Conservation (phyloP, 2,797 vertebrate species). For the Anguilla pacifica region DNA sequence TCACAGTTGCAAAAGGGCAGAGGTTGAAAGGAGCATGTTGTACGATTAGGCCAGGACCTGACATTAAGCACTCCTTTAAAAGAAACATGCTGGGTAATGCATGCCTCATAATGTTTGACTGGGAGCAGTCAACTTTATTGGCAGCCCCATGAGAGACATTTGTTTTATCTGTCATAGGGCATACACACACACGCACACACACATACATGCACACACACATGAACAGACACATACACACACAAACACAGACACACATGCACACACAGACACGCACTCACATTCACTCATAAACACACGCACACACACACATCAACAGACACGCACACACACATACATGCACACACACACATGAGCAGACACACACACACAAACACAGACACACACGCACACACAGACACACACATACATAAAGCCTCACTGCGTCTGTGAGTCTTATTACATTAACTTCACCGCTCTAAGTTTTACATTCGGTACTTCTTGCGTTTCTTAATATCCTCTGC, state of each 20-base stretch:
- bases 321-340: no score
- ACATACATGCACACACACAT: no score
- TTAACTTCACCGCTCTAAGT: background rate
- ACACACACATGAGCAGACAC: no score
- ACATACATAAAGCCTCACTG: background rate
- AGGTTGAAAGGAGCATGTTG: background rate
- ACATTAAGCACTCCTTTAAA: background rate
- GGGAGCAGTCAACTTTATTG: background rate
- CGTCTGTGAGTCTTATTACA: background rate
- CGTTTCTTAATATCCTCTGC: no score
- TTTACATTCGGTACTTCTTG: background rate
- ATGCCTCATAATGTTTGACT: background rate
- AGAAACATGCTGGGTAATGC: background rate
- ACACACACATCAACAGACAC: no score
- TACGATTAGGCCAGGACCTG: background rate
- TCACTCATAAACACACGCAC: no score
- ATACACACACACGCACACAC: background rate
- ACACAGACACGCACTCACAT: background rate
- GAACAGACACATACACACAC: background rate
- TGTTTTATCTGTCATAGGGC: no score
- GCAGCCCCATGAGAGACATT: background rate
- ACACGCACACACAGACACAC: background rate
- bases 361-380: background rate
- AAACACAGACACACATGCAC: background rate
- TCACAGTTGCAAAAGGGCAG: background rate